Percentiles rank a stretch among this genome's conserved stretches.
Conservation (phyloP, 2,888 invertebrate genomes). For the Cenopis cana region DNA sequence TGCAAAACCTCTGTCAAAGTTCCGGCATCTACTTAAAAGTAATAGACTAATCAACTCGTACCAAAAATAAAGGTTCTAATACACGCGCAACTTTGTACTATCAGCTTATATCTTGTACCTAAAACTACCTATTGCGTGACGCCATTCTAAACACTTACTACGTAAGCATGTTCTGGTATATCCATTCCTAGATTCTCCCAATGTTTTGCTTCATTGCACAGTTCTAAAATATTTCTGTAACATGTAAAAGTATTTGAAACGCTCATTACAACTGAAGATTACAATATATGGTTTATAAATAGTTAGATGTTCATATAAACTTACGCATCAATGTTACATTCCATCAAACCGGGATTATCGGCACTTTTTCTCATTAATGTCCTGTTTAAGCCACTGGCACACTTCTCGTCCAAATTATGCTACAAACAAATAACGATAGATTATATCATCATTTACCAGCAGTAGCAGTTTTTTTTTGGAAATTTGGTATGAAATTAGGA, state of each 20-base stretch:
- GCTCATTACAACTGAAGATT: background rate
- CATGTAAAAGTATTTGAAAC: constrained; percentile 15
- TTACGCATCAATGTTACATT: constrained; percentile 92
- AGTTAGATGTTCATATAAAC: constrained; percentile 45
- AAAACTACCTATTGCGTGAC: too few species aligned
- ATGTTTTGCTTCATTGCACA: constrained; percentile 89
- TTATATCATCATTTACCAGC: background rate
- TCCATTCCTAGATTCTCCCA: constrained; percentile 90
- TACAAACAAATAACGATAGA: constrained; percentile 48
- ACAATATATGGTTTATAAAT: background rate
- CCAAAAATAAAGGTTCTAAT: too few species aligned
- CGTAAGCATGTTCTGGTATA: constrained; percentile 88
- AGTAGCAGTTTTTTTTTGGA: too few species aligned
- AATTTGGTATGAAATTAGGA: too few species aligned
- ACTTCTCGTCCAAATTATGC: constrained; percentile 86
- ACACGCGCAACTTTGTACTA: too few species aligned
- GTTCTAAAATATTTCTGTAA: constrained; percentile 86
- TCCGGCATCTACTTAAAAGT: too few species aligned
- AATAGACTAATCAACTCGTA: too few species aligned
- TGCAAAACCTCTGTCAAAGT: too few species aligned
- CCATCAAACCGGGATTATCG: constrained; percentile 87
- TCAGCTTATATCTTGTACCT: too few species aligned
- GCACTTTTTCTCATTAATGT: constrained; percentile 90
- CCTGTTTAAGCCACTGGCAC: constrained; percentile 86
- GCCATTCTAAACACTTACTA: constrained; percentile 65